phyloP scores from a whole-genome alignment of 2,113 vertebrate species.

The Struthidea cinerea region DNA sequence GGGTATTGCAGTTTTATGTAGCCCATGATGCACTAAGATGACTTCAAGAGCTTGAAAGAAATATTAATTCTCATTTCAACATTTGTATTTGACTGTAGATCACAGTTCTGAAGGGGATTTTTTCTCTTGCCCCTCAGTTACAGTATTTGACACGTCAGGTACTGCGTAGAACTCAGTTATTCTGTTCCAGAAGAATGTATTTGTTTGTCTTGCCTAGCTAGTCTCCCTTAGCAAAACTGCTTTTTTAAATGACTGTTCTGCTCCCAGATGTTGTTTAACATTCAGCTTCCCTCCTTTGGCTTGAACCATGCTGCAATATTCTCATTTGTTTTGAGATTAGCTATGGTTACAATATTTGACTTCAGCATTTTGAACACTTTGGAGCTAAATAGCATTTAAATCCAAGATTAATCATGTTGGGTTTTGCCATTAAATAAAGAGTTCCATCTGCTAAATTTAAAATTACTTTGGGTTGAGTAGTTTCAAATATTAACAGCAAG shows the following conservation, averaged over 20 bases:
- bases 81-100: not conserved
- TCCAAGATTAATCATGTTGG: not conserved
- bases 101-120: not conserved
- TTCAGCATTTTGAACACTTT: not conserved
- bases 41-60: not conserved
- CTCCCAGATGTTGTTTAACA: not conserved
- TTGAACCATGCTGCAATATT: not conserved
- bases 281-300: not conserved
- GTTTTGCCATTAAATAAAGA: not conserved
- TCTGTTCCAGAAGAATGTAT: not conserved
- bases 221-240: not conserved
- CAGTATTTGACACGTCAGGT: not conserved
- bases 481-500: not conserved
- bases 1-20: not conserved
- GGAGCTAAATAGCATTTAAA: slow-evolving; percentile 6
- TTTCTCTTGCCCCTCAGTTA: not conserved
- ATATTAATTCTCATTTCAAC: not conserved
- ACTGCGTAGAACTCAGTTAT: not conserved
- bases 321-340: slow-evolving; percentile 25
- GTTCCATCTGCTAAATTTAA: slow-evolving; percentile 7
- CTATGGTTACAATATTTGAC: slow-evolving; percentile 9
- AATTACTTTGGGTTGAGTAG: not conserved
- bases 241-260: not conserved
- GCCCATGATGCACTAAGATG: not conserved
- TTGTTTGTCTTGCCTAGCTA: not conserved